A percentile compares a stretch with the other conserved stretches of the same genome.
phyloP scores from a whole-genome alignment of 2,888 invertebrate species.

The Boloria euphrosyne region DNA sequence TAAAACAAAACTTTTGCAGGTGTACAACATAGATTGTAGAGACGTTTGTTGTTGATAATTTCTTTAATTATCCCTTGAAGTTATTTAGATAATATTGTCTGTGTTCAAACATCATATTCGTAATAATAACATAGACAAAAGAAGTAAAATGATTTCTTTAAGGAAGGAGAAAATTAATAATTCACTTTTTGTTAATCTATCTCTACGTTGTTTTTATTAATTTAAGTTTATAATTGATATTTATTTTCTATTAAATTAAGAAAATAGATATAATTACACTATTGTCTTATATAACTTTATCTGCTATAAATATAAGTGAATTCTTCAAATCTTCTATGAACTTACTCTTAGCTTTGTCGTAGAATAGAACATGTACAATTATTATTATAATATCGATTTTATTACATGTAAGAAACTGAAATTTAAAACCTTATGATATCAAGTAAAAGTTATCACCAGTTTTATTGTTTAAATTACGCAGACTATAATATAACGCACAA shows the following conservation, averaged over 20 bases:
- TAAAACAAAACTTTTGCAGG: background rate
- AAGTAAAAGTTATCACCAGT: background rate
- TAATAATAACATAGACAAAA: constrained; percentile 34
- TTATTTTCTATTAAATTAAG: constrained; percentile 16
- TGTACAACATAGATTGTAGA: background rate
- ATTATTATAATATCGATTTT: constrained; percentile 71
- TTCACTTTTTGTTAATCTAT: background rate
- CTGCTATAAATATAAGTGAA: constrained; percentile 28
- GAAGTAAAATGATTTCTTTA: constrained; percentile 10
- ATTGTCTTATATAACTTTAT: constrained; percentile 23
- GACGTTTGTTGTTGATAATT: background rate
- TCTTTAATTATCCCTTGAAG: background rate
- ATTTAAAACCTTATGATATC: background rate
- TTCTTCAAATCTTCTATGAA: constrained; percentile 42
- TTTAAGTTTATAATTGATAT: constrained; percentile 8
- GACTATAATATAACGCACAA: no score
- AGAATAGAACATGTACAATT: constrained; percentile 79
- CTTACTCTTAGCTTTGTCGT: constrained; percentile 60
- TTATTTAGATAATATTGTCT: constrained; percentile 55
- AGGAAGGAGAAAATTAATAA: background rate
- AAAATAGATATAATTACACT: constrained; percentile 19
- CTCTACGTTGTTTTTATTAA: background rate
- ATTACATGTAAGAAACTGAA: constrained; percentile 64
- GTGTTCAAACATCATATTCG: constrained; percentile 62
- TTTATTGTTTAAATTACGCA: background rate